A percentile compares a stretch with the other conserved stretches of the same genome.
These are phyloP conservation scores for Monopterus albus DNA, from an alignment of 2,113 vertebrate genomes.

Conservation along the genomic window DNA sequence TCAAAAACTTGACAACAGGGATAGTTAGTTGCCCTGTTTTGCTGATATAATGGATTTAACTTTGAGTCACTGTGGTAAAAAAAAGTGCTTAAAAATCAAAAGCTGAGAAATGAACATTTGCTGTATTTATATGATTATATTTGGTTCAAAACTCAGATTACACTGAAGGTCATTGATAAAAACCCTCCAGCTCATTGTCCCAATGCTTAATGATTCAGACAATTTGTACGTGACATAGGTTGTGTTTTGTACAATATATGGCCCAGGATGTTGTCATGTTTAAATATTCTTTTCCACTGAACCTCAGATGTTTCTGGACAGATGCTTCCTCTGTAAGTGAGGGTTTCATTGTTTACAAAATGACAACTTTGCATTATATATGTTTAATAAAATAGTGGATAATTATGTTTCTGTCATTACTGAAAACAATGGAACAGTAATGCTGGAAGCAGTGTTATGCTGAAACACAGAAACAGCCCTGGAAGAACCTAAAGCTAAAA, in stretches of 20 bases:
- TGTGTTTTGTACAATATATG: conserved; percentile 3
- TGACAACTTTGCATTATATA: conserved; percentile 30
- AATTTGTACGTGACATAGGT: conserved; percentile 1
- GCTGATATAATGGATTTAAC: neutral
- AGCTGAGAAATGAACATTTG: conserved; percentile 12
- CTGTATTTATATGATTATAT: conserved; percentile 7
- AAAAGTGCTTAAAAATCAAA: neutral
- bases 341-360: conserved; percentile 52
- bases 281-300: conserved; percentile 6
- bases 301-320: conserved; percentile 37
- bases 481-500: conserved; percentile 38
- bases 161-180: no score
- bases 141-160: neutral
- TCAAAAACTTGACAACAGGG: conserved; percentile 10
- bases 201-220: conserved; percentile 15
- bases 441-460: neutral
- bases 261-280: conserved; percentile 10
- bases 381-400: conserved; percentile 64
- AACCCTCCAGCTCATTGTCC: no score
- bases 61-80: conserved; percentile 9
- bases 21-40: neutral
- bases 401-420: conserved; percentile 23
- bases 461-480: conserved; percentile 6
- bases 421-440: neutral
- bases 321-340: conserved; percentile 40